Conservation (phyloP, 2,888 invertebrate genomes). For the Octodonta nipae region DNA sequence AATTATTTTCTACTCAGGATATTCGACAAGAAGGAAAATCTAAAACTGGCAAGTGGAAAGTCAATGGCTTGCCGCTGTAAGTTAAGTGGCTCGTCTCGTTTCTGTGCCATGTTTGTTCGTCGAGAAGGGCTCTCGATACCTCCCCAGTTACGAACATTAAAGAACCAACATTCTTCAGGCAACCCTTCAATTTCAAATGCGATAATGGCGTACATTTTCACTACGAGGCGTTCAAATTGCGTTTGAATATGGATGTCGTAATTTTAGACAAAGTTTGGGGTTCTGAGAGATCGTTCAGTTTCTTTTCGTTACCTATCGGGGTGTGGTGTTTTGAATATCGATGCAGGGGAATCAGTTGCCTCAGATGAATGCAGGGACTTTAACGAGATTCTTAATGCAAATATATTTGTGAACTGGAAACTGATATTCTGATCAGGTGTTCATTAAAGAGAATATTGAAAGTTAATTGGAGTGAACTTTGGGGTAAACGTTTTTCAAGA, state of each 20-base stretch:
- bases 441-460: too few species aligned
- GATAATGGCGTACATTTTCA: conserved; percentile 19
- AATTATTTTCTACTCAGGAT: too few species aligned
- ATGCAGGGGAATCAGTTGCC: too few species aligned
- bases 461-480: too few species aligned
- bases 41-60: too few species aligned
- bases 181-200: conserved; percentile 28
- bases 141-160: conserved; percentile 21
- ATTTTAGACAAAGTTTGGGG: conserved; percentile 13
- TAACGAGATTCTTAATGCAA: too few species aligned
- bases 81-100: conserved; percentile 17
- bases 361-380: too few species aligned
- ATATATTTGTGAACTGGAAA: too few species aligned
- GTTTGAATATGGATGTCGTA: conserved; percentile 25
- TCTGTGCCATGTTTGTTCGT: conserved; percentile 22
- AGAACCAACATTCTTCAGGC: conserved; percentile 22
- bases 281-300: conserved; percentile 8
- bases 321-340: conserved; percentile 2
- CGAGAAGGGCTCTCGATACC: conserved; percentile 22
- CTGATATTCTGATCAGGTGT: too few species aligned
- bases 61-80: conserved; percentile 6
- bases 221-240: conserved; percentile 17
- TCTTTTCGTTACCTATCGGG: conserved; percentile 9
- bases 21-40: too few species aligned
- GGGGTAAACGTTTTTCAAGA: too few species aligned